These are phyloP conservation scores for Illadopsis cleaveri DNA, from an alignment of 2,113 vertebrate genomes.

Conservation along the genomic window DNA sequence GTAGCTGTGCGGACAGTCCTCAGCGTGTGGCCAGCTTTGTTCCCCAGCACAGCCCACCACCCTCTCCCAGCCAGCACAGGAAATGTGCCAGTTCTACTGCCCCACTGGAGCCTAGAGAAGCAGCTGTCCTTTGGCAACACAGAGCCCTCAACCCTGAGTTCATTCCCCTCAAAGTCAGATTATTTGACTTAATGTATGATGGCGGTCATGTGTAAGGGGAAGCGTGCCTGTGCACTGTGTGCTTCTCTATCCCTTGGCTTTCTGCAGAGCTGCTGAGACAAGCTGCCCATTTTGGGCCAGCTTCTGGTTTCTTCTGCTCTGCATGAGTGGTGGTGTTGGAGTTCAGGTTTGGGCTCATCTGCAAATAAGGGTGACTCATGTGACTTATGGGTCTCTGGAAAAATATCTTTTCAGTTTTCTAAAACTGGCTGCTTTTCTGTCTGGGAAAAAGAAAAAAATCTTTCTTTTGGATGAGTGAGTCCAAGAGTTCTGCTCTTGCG, in stretches of 20 bases:
- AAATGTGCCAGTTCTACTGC: background rate
- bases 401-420: background rate
- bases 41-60: background rate
- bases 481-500: background rate
- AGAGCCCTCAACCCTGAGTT: background rate
- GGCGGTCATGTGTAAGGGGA: background rate
- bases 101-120: background rate
- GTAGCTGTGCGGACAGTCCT: accelerated
- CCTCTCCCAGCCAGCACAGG: accelerated
- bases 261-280: background rate
- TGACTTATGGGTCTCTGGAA: background rate
- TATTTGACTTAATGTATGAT: background rate
- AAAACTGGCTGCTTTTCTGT: background rate
- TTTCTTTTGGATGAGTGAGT: background rate
- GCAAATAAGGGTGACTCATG: constrained; percentile 1
- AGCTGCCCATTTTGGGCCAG: background rate
- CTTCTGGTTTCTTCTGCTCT: background rate
- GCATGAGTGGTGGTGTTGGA: background rate
- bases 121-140: background rate
- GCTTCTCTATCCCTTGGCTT: background rate
- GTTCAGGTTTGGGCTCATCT: background rate
- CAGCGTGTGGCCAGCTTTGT: accelerated
- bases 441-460: background rate
- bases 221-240: accelerated
- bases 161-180: accelerated